Conservation (phyloP, 2,797 vertebrate genomes). For the Silurus aristotelis region DNA sequence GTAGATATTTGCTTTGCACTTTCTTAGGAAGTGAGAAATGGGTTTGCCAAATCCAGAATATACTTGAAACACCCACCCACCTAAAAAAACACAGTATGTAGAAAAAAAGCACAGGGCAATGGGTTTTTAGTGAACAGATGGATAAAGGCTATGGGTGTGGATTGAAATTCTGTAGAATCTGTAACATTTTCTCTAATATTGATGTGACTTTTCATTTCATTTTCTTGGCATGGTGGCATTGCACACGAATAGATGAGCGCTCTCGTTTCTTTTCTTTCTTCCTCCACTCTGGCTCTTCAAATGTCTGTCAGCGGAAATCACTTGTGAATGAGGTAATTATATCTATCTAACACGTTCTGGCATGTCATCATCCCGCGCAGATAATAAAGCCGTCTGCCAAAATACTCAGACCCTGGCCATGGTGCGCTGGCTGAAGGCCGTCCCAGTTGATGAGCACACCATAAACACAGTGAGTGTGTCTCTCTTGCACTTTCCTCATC, state of each 20-base stretch:
- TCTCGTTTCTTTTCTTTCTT: not conserved
- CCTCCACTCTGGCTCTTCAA: not conserved
- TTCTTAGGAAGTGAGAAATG: not conserved
- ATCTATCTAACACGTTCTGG: not conserved
- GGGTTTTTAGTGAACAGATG: not conserved
- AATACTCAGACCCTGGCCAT: conserved; percentile 55
- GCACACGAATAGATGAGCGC: not conserved
- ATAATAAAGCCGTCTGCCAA: conserved; percentile 32
- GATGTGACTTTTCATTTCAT: not conserved
- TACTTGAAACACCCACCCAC: no score
- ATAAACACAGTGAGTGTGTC: conserved; percentile 72
- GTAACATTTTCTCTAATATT: not conserved
- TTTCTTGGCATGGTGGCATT: not conserved
- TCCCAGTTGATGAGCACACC: conserved; percentile 76
- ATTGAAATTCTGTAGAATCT: not conserved
- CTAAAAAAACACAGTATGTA: not conserved
- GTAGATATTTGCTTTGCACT: not conserved
- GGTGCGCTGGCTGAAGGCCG: conserved; percentile 76
- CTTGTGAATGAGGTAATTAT: not conserved
- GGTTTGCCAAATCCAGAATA: not conserved
- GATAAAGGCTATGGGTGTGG: not conserved
- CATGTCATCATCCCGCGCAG: conserved; percentile 35
- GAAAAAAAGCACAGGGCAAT: not conserved
- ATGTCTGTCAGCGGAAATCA: not conserved
- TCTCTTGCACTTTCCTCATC: not conserved